phyloP scores from a whole-genome alignment of 2,113 vertebrate species.

The Anas platyrhynchos region DNA sequence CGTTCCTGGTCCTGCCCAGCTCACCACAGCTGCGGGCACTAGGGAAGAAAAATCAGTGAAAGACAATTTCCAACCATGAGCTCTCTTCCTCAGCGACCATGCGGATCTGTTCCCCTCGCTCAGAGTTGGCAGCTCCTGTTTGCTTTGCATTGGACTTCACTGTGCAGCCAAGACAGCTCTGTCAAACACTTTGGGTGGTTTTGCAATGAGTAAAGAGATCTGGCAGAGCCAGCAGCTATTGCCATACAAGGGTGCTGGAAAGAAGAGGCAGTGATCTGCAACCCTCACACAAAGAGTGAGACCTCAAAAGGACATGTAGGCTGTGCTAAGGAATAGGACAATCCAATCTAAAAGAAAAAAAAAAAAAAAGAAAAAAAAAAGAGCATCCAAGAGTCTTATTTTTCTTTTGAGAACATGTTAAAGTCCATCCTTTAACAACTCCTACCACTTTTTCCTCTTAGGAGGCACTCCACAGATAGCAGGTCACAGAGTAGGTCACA shows the following conservation, averaged over 20 bases:
- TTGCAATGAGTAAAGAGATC: constrained; percentile 2
- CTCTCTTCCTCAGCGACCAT: background rate
- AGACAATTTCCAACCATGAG: background rate
- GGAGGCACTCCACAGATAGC: background rate
- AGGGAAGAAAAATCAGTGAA: background rate
- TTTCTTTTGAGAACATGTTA: background rate
- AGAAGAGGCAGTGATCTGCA: background rate
- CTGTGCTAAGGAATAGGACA: background rate
- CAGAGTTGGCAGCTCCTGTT: background rate
- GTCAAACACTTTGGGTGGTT: background rate
- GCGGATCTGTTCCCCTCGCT: background rate
- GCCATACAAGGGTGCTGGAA: background rate
- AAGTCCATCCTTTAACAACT: background rate
- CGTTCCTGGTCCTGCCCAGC: background rate
- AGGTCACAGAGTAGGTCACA: background rate
- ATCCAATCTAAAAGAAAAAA: background rate
- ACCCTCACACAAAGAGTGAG: background rate
- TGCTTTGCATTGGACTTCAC: background rate
- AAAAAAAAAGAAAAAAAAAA: too few species aligned
- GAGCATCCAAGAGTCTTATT: background rate
- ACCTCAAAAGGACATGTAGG: background rate
- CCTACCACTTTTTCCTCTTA: background rate
- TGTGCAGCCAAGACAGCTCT: background rate
- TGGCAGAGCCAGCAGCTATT: background rate
- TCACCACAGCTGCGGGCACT: background rate